These are phyloP conservation scores for Conops quadrifasciatus DNA, from an alignment of 2,888 invertebrate species.

Conservation along the genomic window DNA sequence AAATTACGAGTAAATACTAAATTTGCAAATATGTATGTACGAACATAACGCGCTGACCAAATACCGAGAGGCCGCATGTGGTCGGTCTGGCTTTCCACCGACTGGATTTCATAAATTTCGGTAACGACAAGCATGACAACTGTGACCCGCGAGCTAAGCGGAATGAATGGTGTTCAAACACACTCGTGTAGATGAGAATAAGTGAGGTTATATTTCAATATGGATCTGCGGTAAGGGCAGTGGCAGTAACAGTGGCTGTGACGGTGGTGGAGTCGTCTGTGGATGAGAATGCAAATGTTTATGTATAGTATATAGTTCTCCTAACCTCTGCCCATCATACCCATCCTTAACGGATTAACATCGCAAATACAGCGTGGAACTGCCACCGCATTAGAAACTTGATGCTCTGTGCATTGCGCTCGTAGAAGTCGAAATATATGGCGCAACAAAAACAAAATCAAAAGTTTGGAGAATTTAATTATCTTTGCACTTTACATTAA, in stretches of 20 bases:
- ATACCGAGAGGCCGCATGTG: no score
- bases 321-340: neutral
- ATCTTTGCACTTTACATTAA: conserved; percentile 58
- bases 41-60: no score
- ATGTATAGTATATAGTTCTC: neutral
- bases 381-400: neutral
- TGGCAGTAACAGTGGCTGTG: conserved; percentile 36
- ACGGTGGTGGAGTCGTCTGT: neutral
- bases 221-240: conserved; percentile 47
- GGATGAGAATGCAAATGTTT: neutral
- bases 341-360: conserved; percentile 3
- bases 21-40: no score
- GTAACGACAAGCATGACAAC: conserved; percentile 28
- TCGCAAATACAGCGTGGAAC: neutral
- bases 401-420: neutral
- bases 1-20: no score
- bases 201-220: neutral
- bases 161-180: neutral
- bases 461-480: conserved; percentile 56
- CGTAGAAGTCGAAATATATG: no score
- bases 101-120: conserved; percentile 32
- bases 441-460: conserved; percentile 26
- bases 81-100: neutral
- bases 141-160: conserved; percentile 1
- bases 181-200: neutral